Conservation (phyloP, 2,888 invertebrate genomes). For the Digitonthophagus gazella region DNA sequence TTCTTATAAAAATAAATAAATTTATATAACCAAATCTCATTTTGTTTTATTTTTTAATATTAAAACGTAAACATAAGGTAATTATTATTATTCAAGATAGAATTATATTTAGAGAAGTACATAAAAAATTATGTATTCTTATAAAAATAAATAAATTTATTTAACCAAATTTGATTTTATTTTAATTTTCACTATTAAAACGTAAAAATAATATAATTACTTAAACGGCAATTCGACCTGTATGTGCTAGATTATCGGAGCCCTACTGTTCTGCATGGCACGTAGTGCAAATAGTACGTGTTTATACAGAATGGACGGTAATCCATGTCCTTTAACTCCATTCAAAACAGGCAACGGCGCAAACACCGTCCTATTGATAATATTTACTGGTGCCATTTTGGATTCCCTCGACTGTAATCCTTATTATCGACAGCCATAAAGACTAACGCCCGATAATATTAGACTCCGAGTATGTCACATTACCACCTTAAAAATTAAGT, state of each 20-base stretch:
- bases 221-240: conserved; percentile 7
- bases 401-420: background rate
- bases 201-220: background rate
- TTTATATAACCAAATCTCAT: too few relatives aligned
- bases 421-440: background rate
- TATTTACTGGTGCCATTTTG: background rate
- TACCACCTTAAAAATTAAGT: background rate
- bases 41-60: too few relatives aligned
- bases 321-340: conserved; percentile 6
- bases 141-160: too few relatives aligned
- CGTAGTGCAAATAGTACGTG: conserved; percentile 16
- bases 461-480: background rate
- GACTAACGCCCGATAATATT: background rate
- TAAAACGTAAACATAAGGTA: too few relatives aligned
- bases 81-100: too few relatives aligned
- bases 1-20: too few relatives aligned
- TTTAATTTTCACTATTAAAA: too few relatives aligned
- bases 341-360: background rate
- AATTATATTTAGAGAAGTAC: too few relatives aligned
- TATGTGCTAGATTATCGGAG: conserved; percentile 6
- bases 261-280: conserved; percentile 1
- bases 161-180: too few relatives aligned
- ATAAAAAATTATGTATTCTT: too few relatives aligned
- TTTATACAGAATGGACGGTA: conserved; percentile 11
- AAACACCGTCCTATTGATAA: background rate